Conservation (phyloP, 2,888 invertebrate species). For the Pyrocoelia pectoralis region DNA sequence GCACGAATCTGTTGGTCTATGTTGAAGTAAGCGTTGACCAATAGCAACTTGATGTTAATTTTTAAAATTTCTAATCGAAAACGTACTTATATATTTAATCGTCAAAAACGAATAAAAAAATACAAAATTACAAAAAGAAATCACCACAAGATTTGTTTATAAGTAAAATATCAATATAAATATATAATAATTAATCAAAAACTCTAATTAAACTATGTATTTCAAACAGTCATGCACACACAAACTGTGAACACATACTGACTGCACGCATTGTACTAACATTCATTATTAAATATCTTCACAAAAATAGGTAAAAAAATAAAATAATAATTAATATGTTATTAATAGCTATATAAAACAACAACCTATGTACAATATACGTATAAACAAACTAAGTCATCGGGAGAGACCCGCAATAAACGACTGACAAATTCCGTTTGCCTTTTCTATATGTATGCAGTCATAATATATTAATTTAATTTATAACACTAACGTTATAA, state of each 20-base stretch:
- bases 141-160: conserved; percentile 56
- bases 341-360: conserved; percentile 62
- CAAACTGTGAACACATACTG: conserved; percentile 48
- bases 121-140: conserved; percentile 50
- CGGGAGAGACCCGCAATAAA: conserved; percentile 40
- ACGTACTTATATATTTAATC: conserved; percentile 61
- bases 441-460: conserved; percentile 29
- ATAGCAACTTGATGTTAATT: conserved; percentile 54
- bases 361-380: conserved; percentile 61
- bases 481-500: conserved; percentile 56
- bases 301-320: conserved; percentile 64
- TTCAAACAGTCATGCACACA: conserved; percentile 60
- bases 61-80: conserved; percentile 61
- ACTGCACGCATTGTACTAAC: conserved; percentile 59
- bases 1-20: conserved; percentile 28
- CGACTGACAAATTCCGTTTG: conserved; percentile 49
- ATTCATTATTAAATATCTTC: conserved; percentile 62
- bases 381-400: conserved; percentile 58
- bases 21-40: conserved; percentile 34
- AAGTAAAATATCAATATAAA: conserved; percentile 61
- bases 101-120: conserved; percentile 59
- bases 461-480: conserved; percentile 41
- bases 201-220: conserved; percentile 58
- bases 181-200: conserved; percentile 57
- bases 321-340: conserved; percentile 61